Evolutionary conservation across 2,888 invertebrate species (phyloP), one percentile per base, ranked within the genome.

Genomic region (Cancer borealis): DNA sequence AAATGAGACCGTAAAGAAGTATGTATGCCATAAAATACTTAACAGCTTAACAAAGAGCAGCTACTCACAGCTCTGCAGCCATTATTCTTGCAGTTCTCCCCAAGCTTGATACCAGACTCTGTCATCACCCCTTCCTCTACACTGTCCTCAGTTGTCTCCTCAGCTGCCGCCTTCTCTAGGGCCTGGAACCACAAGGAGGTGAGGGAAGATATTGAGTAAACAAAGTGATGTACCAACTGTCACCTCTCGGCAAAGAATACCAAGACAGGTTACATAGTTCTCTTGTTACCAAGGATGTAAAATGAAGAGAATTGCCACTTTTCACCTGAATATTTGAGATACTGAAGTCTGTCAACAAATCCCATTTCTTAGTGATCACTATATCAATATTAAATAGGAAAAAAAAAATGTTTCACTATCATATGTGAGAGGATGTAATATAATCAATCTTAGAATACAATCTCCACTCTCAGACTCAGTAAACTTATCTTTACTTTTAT

Each of bases 11-110:
- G 21, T 4, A 17, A 60, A 17, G 17, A 60, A 14, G 21, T 60
- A 21, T 3, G 60, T 21, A 3, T 2, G 21, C 60, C 60, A 60
- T 26, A 66, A 12, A 66, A 66, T 17, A 66, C 60, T 49, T 49
- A 6, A 49, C 12, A 49, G 6, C 6, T 12, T 10, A 49, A 49
- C 12, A 12, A 49, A 49, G 49, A 49, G 49, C 0, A 49, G 17
- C 8, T 54, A 96, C 96, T 96, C 96, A 97, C 97, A 96, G 96
- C 96, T 96, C 97, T 97, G 96, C 99, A 99, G 0, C 98, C 98
- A 95, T 98, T 98, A 96, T 98, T 98, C 96, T 98, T 98, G 96
- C 99, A 99, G 92, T 97, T 96, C 89, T 98, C 98, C 45, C 99
- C 99, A 95, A 98, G 96, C 47, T 97, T 96, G 95, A 98, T 97